Evolutionary conservation across 2,797 vertebrate species (phyloP).

Genomic region (Rachycentron canadum): DNA sequence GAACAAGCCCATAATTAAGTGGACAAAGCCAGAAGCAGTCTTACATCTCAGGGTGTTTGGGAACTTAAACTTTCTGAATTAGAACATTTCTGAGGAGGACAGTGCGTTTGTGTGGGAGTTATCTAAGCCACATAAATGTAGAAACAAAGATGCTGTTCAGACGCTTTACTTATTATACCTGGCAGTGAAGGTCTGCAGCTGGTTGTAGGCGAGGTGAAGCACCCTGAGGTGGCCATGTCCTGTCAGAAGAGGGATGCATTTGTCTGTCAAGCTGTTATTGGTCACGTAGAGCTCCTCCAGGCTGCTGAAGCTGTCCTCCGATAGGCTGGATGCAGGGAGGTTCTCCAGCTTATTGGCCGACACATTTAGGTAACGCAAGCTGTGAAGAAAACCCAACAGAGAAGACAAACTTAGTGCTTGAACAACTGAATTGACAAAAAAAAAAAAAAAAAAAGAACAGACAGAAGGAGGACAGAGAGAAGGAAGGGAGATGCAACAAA

Average conservation of each 20-base stretch:
- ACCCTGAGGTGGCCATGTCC: conserved; percentile 93
- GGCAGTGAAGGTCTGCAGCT: conserved; percentile 95
- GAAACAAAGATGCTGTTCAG: background rate
- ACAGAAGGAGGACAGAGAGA: background rate
- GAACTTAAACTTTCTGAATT: background rate
- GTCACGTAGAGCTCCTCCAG: conserved; percentile 95
- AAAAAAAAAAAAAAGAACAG: background rate
- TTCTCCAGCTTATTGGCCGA: conserved; percentile 96
- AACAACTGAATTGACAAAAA: conserved; percentile 2
- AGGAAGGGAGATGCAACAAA: background rate
- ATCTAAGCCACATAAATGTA: too few species aligned
- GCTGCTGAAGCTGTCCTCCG: conserved; percentile 92
- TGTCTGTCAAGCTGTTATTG: conserved; percentile 94
- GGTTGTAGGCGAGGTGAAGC: conserved; percentile 95
- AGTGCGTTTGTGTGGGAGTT: background rate
- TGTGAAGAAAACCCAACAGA: conserved; percentile 66
- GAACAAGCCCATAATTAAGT: background rate
- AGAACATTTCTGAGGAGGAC: too few species aligned
- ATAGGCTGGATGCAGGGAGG: conserved; percentile 92
- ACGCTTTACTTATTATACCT: conserved; percentile 82
- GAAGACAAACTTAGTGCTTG: conserved; percentile 1
- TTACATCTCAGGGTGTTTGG: background rate
- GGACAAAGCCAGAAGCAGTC: background rate
- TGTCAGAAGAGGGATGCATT: conserved; percentile 92
- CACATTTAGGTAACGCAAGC: conserved; percentile 93